Evolutionary conservation across 37 sponge, comb jelly and placozoan genomes (phyloP), one percentile per base, ranked within the genome.

Genomic region (Theonella swinhoei): DNA sequence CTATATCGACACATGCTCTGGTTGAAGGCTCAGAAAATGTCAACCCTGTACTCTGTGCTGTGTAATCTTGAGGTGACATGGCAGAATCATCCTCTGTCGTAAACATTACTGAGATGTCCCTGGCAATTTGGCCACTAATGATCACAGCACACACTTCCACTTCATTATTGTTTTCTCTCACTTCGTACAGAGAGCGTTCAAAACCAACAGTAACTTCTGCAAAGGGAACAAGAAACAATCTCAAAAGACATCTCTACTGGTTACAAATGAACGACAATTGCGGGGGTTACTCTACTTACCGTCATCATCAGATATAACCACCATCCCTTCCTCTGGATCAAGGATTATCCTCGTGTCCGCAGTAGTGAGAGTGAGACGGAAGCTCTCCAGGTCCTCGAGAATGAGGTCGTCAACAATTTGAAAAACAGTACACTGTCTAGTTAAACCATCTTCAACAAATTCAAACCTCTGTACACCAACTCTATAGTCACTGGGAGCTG

Each of bases 141-240:
- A n/a, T n/a, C n/a, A n/a, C n/a, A 8, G 65, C 38, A 31, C 80
- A 80, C 66, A 80, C 54, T 19, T 66, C 54, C 1, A 43, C 2
- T 1, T 17, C 32, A 0, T 68, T 68, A 3, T 20, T 25, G 31
- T 35, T 25, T 26, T 68, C 80, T 37, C 19, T 19, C 14, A 68
- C 42, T 1, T 2, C 39, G 61, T 61, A 29, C 7, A 23, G 20
- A 42, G 80, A 42, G 17, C 68, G 39, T 9, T 36, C 68, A 68
- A 80, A 80, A 1, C 80, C 80, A 66, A 80, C 35, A 25, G 7
- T 68, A 0, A 80, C 80, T 68, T 80, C 80, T 80, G 54, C 14
- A 14, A 47, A 14, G 54, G n/a, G n/a, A n/a, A n/a, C n/a, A n/a
- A n/a, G n/a, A n/a, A n/a, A n/a, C n/a, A n/a, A n/a, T n/a, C n/a